Percentiles rank a stretch among this genome's conserved stretches.
Evolutionary conservation across 2,888 invertebrate genomes (phyloP).

Genomic region (Aspidiotus destructor): DNA sequence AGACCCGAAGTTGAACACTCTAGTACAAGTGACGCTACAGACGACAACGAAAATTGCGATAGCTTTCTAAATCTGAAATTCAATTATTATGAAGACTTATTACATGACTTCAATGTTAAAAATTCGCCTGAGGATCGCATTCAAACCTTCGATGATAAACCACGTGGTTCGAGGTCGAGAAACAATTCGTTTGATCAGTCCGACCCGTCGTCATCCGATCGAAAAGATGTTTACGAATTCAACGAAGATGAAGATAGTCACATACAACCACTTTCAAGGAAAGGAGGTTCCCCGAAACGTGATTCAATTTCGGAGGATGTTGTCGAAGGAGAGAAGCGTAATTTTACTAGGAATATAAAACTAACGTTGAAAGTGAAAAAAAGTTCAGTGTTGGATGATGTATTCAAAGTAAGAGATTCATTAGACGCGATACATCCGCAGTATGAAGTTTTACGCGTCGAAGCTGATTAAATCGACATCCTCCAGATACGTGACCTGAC

Average conservation of each 20-base stretch:
- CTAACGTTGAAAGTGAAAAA: conserved; percentile 27
- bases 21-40: not conserved
- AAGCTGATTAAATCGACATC: not conserved
- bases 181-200: conserved; percentile 12
- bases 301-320: not conserved
- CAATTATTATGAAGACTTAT: conserved; percentile 20
- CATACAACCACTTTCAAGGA: conserved; percentile 22
- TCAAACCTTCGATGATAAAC: not conserved
- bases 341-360: conserved; percentile 17
- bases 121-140: conserved; percentile 13
- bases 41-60: conserved; percentile 9
- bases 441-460: conserved; percentile 17
- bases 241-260: conserved; percentile 21
- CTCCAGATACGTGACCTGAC: too few species aligned
- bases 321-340: conserved; percentile 1
- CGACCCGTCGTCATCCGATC: not conserved
- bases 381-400: conserved; percentile 16
- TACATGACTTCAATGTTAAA: conserved; percentile 12
- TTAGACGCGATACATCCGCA: conserved; percentile 13
- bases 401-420: conserved; percentile 3
- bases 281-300: not conserved
- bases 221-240: conserved; percentile 27
- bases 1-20: not conserved
- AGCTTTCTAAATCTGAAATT: conserved; percentile 7
- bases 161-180: not conserved